These are phyloP conservation scores for Motacilla alba DNA, from an alignment of 2,113 vertebrate species.

Conservation along the genomic window DNA sequence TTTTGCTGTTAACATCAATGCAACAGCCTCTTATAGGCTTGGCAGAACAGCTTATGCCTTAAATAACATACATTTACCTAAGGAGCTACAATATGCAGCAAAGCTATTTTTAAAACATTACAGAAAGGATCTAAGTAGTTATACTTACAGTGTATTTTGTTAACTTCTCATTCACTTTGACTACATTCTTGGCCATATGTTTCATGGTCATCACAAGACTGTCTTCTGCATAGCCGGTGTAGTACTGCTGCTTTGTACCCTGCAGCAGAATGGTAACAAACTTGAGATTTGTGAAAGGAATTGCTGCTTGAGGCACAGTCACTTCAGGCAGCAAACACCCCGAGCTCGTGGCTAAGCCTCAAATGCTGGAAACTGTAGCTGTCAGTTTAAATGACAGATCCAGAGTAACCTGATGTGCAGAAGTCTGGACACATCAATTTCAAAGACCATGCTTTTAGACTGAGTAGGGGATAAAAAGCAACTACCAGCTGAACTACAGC, in stretches of 20 bases:
- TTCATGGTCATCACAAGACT: conserved; percentile 79
- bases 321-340: neutral
- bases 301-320: neutral
- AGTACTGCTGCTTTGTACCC: conserved; percentile 84
- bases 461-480: neutral
- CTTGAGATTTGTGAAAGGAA: accelerated
- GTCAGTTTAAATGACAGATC: neutral
- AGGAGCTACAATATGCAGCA: neutral
- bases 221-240: conserved; percentile 82
- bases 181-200: conserved; percentile 89
- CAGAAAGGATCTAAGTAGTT: neutral
- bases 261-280: neutral
- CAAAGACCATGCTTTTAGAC: neutral
- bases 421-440: neutral
- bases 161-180: conserved; percentile 79
- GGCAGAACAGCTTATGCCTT: neutral
- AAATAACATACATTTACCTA: neutral
- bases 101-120: neutral
- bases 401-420: neutral
- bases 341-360: accelerated
- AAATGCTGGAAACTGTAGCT: neutral
- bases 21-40: neutral
- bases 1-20: neutral
- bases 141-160: conserved; percentile 84
- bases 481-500: neutral